Conservation (phyloP, 2,113 vertebrate species). For the Hippopotamus amphibius region DNA sequence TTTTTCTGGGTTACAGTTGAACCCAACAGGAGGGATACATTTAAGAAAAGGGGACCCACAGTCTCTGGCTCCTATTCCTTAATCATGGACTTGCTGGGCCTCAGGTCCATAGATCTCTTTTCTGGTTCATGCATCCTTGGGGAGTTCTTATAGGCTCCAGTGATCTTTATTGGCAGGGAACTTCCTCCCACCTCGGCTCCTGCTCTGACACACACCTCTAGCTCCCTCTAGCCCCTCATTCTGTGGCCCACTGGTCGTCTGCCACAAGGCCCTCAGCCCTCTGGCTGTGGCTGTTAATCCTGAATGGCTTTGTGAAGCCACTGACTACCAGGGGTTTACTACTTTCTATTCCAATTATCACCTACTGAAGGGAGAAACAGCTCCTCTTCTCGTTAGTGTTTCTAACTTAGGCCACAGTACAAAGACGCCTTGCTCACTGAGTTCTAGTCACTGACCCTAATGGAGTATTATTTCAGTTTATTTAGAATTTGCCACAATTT, state of each 20-base stretch:
- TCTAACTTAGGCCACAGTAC: not conserved
- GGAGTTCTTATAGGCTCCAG: not conserved
- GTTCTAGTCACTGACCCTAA: not conserved
- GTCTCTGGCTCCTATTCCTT: not conserved
- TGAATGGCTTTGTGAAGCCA: not conserved
- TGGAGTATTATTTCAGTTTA: not conserved
- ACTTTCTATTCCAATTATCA: not conserved
- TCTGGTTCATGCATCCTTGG: not conserved
- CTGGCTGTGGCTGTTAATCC: not conserved
- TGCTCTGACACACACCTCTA: not conserved
- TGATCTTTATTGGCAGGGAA: fast-evolving
- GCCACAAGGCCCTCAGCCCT: not conserved
- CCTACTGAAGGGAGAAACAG: not conserved
- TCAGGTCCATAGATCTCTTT: not conserved
- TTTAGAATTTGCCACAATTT: not conserved
- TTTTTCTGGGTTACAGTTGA: not conserved
- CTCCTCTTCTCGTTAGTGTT: not conserved
- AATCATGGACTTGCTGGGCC: not conserved
- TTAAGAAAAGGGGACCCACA: not conserved
- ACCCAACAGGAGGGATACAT: not conserved
- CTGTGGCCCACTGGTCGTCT: not conserved
- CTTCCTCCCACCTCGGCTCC: not conserved
- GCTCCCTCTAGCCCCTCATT: not conserved
- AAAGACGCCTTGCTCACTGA: not conserved
- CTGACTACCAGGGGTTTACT: not conserved